Evolutionary conservation across 2,888 invertebrate species (phyloP), one percentile per base, ranked within the genome.

Genomic region (Meghimatium bilineatum): DNA sequence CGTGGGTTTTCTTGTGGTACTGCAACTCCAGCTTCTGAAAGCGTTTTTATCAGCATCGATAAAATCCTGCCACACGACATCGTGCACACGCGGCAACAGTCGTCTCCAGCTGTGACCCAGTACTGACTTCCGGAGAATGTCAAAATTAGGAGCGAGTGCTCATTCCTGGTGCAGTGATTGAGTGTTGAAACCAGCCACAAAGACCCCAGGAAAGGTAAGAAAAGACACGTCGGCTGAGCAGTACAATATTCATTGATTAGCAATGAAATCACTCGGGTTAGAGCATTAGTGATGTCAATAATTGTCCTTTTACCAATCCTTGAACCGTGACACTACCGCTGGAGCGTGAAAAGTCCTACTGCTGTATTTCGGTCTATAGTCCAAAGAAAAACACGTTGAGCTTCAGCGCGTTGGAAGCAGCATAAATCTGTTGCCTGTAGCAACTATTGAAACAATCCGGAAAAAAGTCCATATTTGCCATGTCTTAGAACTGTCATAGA

Each of bases 231-330:
- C 12, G 2, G 0, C 32, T 12, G 12, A 76, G 76, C 1, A 26
- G 34, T 26, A 26, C 56, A 56, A 23, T 36, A 60, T 56, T 26
- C 20, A 76, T 60, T 20, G 76, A 76, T 60, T 26, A 0, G n/a
- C 32, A 32, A 34, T 60, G 60, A 56, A 76, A 60, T 76, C 56
- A n/a, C 76, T 60, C 23, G 2, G 36, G 3, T 26, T 26, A 32
- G 36, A 76, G 56, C 76, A 76, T 76, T 76, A 76, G 32, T 32
- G 76, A 34, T 34, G 34, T 76, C 12, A 76, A 34, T 32, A 76
- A 60, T 76, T 32, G 56, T 71, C 26, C 60, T 76, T 76, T 56
- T 26, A 23, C 60, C 26, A 26, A 56, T n/a, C 60, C 1, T 12
- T 34, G 34, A 76, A 34, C 60, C 56, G 60, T 76, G 32, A 36